Evolutionary conservation across 2,113 vertebrate species (phyloP), one percentile per base, ranked within the genome.

Genomic region (Passer montanus): DNA sequence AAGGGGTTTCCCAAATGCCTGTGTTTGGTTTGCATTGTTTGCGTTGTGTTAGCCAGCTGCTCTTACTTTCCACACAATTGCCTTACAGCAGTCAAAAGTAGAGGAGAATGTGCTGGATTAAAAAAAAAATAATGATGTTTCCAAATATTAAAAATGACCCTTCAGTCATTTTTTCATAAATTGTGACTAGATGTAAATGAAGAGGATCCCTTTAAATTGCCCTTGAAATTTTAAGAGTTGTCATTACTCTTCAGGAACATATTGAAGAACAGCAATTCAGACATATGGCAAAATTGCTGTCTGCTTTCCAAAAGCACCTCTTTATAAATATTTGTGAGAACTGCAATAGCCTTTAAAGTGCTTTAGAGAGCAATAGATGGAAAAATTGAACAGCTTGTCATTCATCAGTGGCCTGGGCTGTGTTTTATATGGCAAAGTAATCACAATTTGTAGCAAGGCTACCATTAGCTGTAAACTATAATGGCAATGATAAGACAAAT

Each of bases 291-390:
- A 92, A 94, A 80, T 67, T 88, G 33, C 72, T 67, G 50, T 46
- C 79, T 90, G 86, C 67, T 94, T 92, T 94, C 63, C 83, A 77
- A 88, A 95, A 62, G 35, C 59, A 47, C 39, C 56, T 77, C 83
- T 86, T 92, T 83, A 60, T 76, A 93, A 94, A 86, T 86, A 81
- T 90, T 94, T 90, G 85, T 7, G 3, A 92, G 58, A 92, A 21
- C 30, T 90, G 59, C 55, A 86, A 74, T 53, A 95, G 59, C 63
- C 55, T 76, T 86, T 73, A 46, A 88, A 92, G 59, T 88, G 55
- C 63, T 92, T 85, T 69, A 70, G 63, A 77, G 59, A 90, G 68
- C 69, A 92, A 88, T 67, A 86, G 33, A 63, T 47, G 46, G 79
- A 80, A 90, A 81, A 93, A 77, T 18, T 93, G 56, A 92, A 80